Evolutionary conservation across 2,113 vertebrate genomes (phyloP).

Genomic region (Entomyzon cyanotis): DNA sequence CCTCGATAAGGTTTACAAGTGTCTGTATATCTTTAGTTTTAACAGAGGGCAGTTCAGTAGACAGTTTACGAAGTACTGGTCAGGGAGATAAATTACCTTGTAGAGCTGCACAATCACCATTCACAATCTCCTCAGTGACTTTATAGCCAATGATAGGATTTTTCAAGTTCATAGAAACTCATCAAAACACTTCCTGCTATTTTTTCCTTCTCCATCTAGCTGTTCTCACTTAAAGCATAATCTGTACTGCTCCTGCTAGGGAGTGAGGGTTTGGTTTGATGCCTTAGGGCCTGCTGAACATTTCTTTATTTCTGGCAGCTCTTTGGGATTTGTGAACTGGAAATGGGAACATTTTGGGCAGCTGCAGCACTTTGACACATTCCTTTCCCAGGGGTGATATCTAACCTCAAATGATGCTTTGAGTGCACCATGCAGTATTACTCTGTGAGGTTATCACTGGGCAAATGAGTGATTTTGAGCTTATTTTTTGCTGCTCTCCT

Average conservation of each 20-base stretch:
- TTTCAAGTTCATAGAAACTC: constrained; percentile 70
- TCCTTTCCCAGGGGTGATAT: neutral
- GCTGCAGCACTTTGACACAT: neutral
- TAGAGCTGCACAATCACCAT: constrained; percentile 41
- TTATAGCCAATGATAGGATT: constrained; percentile 65
- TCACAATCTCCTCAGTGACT: constrained; percentile 55
- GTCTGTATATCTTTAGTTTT: constrained; percentile 66
- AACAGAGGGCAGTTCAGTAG: constrained; percentile 67
- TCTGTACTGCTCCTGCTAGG: neutral
- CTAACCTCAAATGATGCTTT: neutral
- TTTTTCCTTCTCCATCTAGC: constrained; percentile 12
- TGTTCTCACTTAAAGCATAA: constrained; percentile 1
- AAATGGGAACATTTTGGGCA: constrained; percentile 25
- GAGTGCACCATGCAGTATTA: neutral
- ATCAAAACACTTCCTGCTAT: constrained; percentile 52
- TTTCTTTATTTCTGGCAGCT: constrained; percentile 28
- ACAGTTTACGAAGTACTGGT: constrained; percentile 64
- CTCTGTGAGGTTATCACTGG: neutral
- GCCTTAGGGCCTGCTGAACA: neutral
- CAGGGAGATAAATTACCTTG: constrained; percentile 61
- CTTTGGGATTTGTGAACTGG: constrained; percentile 43
- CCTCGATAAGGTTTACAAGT: constrained; percentile 67
- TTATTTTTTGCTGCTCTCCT: neutral
- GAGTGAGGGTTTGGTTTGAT: constrained; percentile 29
- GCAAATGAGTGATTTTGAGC: neutral